Evolutionary conservation across 2,113 vertebrate genomes (phyloP).

Genomic region (Saguinus imperator): DNA sequence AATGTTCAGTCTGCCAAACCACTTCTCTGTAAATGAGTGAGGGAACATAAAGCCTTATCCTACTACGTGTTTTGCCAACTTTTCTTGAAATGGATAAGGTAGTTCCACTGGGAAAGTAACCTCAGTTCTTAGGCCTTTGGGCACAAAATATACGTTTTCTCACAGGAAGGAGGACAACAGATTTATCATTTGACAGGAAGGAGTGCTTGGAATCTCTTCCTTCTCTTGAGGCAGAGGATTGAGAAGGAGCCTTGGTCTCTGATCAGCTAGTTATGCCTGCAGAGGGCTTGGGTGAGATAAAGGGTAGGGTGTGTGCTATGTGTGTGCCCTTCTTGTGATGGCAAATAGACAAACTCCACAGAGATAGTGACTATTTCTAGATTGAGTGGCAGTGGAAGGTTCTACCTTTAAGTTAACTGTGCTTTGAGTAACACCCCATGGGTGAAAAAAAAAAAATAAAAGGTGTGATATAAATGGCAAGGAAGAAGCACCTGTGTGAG

Average conservation of each 20-base stretch:
- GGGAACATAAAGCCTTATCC: not conserved
- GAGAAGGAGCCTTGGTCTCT: not conserved
- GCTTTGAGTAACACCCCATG: not conserved
- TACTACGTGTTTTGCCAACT: not conserved
- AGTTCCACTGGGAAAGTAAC: not conserved
- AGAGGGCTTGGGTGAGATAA: not conserved
- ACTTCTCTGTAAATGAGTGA: not conserved
- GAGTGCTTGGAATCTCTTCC: not conserved
- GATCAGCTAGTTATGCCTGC: not conserved
- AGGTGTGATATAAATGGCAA: not conserved
- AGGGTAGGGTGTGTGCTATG: too few species aligned
- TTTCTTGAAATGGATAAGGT: not conserved
- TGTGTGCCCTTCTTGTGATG: not conserved
- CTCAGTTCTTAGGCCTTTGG: not conserved
- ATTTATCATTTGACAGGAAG: not conserved
- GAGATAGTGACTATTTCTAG: not conserved
- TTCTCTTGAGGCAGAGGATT: not conserved
- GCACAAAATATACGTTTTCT: not conserved
- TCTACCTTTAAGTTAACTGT: not conserved
- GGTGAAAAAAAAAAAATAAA: not conserved
- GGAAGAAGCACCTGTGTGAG: not conserved
- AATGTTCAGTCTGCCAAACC: not conserved
- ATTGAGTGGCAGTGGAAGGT: not conserved
- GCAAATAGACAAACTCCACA: not conserved
- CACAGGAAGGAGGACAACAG: not conserved